A percentile compares a stretch with the other conserved stretches of the same genome.
These are phyloP conservation scores for Ceriagrion tenellum DNA, from an alignment of 2,888 invertebrate genomes.

Conservation along the genomic window DNA sequence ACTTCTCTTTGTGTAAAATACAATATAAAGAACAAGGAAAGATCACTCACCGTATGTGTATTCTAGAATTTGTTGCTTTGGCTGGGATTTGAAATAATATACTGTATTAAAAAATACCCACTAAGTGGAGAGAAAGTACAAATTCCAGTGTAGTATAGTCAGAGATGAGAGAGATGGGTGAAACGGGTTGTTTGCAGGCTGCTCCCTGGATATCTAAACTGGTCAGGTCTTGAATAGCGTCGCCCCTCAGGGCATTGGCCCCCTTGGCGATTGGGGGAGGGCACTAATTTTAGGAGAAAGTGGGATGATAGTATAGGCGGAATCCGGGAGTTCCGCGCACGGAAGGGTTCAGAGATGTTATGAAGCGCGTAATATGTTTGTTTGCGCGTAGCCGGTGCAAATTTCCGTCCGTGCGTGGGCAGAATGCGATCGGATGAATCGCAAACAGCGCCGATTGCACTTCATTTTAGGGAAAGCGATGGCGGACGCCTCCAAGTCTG, in stretches of 20 bases:
- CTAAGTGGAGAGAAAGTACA: no score
- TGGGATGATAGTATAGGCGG: neutral
- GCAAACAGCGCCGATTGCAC: neutral
- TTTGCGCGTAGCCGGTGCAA: neutral
- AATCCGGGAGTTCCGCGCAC: neutral
- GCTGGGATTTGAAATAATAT: no score
- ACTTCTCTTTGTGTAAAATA: no score
- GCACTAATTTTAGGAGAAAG: neutral
- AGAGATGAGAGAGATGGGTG: no score
- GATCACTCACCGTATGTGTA: no score
- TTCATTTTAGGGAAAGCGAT: neutral
- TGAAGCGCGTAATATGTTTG: neutral
- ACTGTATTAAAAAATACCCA: no score
- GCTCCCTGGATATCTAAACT: neutral
- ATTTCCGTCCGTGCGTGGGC: neutral
- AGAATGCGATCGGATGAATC: neutral
- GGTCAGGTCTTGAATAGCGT: neutral
- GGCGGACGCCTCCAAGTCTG: neutral
- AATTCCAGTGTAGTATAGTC: no score
- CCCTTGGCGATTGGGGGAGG: neutral
- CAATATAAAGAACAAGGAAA: no score
- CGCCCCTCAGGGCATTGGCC: neutral
- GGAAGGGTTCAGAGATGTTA: neutral
- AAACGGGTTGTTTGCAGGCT: no score
- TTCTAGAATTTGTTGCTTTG: no score